These are phyloP conservation scores for Aphodius sticticus DNA, from an alignment of 2,888 invertebrate genomes.

Conservation along the genomic window DNA sequence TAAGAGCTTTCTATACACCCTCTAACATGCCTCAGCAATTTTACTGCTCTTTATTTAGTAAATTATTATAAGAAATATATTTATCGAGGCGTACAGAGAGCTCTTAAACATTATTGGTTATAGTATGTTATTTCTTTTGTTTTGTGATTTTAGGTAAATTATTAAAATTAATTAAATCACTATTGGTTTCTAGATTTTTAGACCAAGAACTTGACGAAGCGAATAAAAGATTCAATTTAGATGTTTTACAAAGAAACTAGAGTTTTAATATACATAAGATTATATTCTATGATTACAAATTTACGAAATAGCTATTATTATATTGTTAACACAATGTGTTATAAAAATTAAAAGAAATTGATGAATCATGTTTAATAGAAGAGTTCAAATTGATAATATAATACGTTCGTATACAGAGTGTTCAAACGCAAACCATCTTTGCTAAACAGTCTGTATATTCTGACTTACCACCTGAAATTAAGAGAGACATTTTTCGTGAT, in stretches of 20 bases:
- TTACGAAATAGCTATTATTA: slow-evolving; percentile 45
- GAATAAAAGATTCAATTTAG: too few species aligned
- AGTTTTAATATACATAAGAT: slow-evolving; percentile 32
- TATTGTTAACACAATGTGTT: slow-evolving; percentile 52
- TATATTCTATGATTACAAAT: slow-evolving; percentile 36
- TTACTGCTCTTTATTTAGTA: too few species aligned
- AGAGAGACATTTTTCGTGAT: background rate
- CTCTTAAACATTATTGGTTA: too few species aligned
- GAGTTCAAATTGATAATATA: slow-evolving; percentile 38
- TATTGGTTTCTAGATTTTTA: too few species aligned
- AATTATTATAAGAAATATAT: too few species aligned
- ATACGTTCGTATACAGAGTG: background rate
- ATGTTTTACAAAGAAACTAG: slow-evolving; percentile 20
- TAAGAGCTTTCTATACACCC: background rate
- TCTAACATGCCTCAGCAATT: too few species aligned
- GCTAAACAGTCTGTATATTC: background rate
- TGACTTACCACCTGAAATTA: background rate
- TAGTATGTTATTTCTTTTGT: background rate
- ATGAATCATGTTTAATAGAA: background rate
- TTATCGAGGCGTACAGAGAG: too few species aligned
- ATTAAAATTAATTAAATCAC: too few species aligned
- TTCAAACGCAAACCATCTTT: background rate
- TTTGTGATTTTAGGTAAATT: background rate
- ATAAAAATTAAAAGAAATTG: slow-evolving; percentile 47
- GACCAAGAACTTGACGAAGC: too few species aligned